Evolutionary conservation across 2,888 invertebrate genomes (phyloP), one percentile per base, ranked within the genome.

Genomic region (Melieria picta): DNA sequence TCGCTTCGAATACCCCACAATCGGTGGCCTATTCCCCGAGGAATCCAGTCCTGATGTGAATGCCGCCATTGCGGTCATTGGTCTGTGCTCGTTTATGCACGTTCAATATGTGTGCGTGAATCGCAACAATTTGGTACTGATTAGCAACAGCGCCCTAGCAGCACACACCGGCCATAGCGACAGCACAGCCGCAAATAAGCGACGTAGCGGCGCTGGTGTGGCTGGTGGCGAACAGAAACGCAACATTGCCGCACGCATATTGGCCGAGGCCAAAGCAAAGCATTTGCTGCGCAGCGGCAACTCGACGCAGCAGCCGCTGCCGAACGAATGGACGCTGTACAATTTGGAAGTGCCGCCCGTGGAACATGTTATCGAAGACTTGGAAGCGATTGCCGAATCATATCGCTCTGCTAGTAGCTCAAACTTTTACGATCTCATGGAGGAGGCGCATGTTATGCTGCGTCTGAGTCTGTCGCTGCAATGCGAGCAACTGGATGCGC

Each of bases 371-470:
- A 92, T 92, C 81, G 89, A 90, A 70, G 94, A 94, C 81, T 91
- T 94, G 79, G 89, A 91, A 63, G 90, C 91, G 75, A 89, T 92
- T 52, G 93, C 92, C 0, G 89, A 90, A 72, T 89, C 89, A 58
- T 91, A 92, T 81, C 89, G 90, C 69, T 88, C 89, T 68, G 89
- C 91, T 0, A 91, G 91, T 75, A 90, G 91, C 2, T 89, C 90
- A 55, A 92, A 92, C 3, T 93, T 93, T 81, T 89, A 91, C 72
- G 92, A 93, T 83, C 87, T 94, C 69, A 86, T 94, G 80, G 90
- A 91, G 78, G 94, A 94, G 85, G 92, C 92, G 5, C 92, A 93
- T 81, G 89, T 92, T 77, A 90, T 93, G 78, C 85, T 94, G 16
- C 86, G 91, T 4, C 75, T 86, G 30, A 84, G 84, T 48, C 77